Percentiles rank a stretch among this genome's conserved stretches.
Conservation (phyloP, 2,888 invertebrate species). For the Hyles lineata region DNA sequence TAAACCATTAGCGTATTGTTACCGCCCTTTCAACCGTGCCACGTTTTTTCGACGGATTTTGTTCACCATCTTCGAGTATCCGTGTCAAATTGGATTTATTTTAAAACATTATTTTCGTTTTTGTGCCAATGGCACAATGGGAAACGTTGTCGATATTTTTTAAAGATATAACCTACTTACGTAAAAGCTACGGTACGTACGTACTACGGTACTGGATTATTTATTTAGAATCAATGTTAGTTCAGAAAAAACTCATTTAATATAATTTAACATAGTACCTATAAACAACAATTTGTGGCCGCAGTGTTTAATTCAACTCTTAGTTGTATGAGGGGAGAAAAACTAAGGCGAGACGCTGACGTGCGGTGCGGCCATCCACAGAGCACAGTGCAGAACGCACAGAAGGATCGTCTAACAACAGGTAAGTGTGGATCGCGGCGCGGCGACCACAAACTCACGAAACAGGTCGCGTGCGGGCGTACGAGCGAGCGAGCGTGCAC, state of each 20-base stretch:
- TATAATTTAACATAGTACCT: not conserved
- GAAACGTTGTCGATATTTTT: not conserved
- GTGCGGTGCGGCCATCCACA: not conserved
- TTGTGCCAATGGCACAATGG: not conserved
- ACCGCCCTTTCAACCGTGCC: conserved; percentile 70
- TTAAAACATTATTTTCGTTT: conserved; percentile 16
- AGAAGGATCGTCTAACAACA: conserved; percentile 20
- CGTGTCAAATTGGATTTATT: conserved; percentile 28
- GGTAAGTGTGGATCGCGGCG: conserved; percentile 39
- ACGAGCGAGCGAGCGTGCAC: conserved; percentile 69
- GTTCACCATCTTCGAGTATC: conserved; percentile 59
- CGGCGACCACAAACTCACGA: conserved; percentile 55
- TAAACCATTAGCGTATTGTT: conserved; percentile 82
- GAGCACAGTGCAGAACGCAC: not conserved
- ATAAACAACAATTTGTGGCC: no score
- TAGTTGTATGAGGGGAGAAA: not conserved
- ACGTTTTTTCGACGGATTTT: conserved; percentile 60
- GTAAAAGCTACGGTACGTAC: no score
- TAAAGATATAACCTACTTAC: no score
- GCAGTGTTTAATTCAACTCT: no score
- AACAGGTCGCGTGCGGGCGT: conserved; percentile 64
- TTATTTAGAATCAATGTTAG: no score
- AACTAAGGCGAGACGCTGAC: not conserved
- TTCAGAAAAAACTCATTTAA: no score
- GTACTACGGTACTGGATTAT: no score